These are phyloP conservation scores for Cantharis lateralis DNA, from an alignment of 2,888 invertebrate genomes.

Conservation along the genomic window DNA sequence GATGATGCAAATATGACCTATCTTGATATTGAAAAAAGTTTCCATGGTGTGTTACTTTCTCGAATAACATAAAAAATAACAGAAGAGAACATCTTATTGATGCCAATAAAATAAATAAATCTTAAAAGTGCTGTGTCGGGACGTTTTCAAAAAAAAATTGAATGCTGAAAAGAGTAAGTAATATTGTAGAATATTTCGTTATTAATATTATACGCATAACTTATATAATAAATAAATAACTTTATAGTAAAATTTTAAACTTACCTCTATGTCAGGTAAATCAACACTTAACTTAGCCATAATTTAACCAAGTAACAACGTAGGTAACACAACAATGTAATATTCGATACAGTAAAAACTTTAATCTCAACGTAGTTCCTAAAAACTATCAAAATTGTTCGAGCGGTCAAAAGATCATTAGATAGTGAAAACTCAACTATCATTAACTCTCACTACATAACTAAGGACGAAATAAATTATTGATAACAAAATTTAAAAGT, in stretches of 20 bases:
- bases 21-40: no score
- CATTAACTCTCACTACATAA: not conserved
- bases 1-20: no score
- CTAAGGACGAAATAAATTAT: not conserved
- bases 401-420: not conserved
- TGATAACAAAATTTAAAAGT: not conserved
- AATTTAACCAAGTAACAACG: slow-evolving; percentile 28
- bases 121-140: no score
- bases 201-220: no score
- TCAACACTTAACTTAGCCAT: slow-evolving; percentile 68
- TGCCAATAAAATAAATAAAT: no score
- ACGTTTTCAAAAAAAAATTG: no score
- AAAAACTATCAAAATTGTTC: not conserved
- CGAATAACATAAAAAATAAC: no score
- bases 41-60: no score
- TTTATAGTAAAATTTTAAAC: slow-evolving; percentile 38
- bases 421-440: not conserved
- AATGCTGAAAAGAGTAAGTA: no score
- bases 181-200: no score
- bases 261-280: slow-evolving; percentile 82
- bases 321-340: slow-evolving; percentile 28
- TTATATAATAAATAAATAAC: no score
- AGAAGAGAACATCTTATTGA: no score
- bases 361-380: not conserved
- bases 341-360: not conserved